Conservation (phyloP, 2,888 invertebrate species). For the Uloborus plumipes region DNA sequence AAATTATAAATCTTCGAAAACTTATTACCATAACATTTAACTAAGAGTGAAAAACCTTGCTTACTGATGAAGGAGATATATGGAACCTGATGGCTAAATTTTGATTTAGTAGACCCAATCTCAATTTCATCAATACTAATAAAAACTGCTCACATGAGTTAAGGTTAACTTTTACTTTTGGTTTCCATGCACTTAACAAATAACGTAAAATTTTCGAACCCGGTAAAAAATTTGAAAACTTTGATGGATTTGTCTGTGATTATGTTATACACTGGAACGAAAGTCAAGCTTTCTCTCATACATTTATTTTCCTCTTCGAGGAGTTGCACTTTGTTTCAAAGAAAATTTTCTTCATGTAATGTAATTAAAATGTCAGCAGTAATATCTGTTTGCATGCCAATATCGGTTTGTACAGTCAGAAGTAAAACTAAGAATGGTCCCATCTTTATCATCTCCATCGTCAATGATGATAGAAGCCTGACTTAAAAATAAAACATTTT, state of each 20-base stretch:
- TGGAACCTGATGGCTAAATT: neutral
- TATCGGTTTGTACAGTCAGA: no score
- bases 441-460: no score
- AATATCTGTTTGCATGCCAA: no score
- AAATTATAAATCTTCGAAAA: neutral
- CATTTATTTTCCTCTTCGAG: neutral
- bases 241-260: neutral
- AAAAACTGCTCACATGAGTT: neutral
- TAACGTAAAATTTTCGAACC: neutral
- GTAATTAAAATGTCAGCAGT: no score
- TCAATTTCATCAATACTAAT: neutral
- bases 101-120: neutral
- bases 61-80: neutral
- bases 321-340: neutral
- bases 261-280: neutral
- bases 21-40: neutral
- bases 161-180: no score
- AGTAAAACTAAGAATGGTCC: no score
- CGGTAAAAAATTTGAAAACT: neutral
- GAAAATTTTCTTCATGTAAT: no score
- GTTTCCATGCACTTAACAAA: no score
- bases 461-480: no score
- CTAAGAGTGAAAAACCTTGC: no score
- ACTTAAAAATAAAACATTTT: no score
- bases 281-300: neutral